Conservation (phyloP, 2,888 invertebrate genomes). For the Lepeophtheirus nordmannii region DNA sequence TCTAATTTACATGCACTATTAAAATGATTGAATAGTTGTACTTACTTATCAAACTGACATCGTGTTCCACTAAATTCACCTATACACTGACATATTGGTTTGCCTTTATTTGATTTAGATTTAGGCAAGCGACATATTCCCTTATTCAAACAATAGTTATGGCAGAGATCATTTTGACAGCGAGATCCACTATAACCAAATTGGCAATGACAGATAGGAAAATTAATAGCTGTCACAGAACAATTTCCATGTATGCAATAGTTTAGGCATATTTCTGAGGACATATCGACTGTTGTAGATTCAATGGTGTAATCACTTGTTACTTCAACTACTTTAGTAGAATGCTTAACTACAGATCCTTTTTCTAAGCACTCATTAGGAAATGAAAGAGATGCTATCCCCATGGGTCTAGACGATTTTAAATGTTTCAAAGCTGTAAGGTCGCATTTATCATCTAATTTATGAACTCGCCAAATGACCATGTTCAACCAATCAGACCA, state of each 20-base stretch:
- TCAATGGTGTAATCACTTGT: not conserved
- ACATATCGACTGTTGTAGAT: not conserved
- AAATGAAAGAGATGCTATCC: not conserved
- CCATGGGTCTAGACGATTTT: not conserved
- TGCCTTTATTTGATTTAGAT: not conserved
- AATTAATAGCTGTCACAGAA: not conserved
- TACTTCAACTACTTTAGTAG: not conserved
- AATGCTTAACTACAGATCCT: not conserved
- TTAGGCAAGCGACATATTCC: not conserved
- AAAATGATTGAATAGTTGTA: not conserved
- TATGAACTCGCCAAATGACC: not conserved
- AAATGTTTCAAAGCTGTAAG: slow-evolving; percentile 2
- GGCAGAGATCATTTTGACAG: not conserved
- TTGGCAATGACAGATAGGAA: not conserved
- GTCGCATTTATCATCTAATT: not conserved
- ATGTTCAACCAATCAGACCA: slow-evolving; percentile 1
- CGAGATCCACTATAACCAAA: not conserved
- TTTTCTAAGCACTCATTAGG: not conserved
- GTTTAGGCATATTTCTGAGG: not conserved
- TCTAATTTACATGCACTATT: no score
- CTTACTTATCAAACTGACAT: not conserved
- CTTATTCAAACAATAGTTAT: not conserved
- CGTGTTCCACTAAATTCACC: not conserved
- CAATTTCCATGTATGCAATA: not conserved
- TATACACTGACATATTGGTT: not conserved